Evolutionary conservation across 2,888 invertebrate species (phyloP), one percentile per base, ranked within the genome.

Genomic region (Timema cristinae): DNA sequence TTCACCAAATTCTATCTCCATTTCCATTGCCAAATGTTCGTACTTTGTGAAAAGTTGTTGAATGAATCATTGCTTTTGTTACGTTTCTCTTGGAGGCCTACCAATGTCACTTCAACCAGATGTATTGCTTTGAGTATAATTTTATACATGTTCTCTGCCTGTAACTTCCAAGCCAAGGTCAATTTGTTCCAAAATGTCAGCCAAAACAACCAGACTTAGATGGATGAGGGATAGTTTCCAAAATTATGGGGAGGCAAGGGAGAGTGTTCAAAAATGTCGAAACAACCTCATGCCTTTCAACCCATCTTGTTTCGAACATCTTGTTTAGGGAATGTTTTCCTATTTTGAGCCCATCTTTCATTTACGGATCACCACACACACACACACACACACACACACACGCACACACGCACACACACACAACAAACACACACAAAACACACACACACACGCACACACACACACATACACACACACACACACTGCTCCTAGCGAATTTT

Each of bases 191-290:
- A 63, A 63, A n/a, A 2, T 32, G 8, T 63, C 32, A 32, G 63
- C 63, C 63, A 63, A 48, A 63, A 63, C 63, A 32, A 63, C 63
- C 47, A 63, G 32, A 63, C 63, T 63, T n/a, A n/a, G n/a, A n/a
- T n/a, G 59, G 6, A 2, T 54, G 11, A 54, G n/a, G 1, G n/a
- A 54, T 54, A n/a, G 54, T 54, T n/a, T 54, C 54, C 54, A 59
- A n/a, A 32, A 59, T 2, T n/a, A 59, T n/a, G 16, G 59, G 15
- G 59, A 59, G 59, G 15, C 59, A 59, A 59, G 6, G 59, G 15
- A 59, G 59, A 16, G 6, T 59, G 15, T 7, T 32, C 8, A 59
- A 7, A 59, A 59, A 59, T 2, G 59, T 59, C 16, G 6, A 59
- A 59, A 59, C 11, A 59, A 32, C 15, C n/a, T 10, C 59, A 59